These are phyloP conservation scores for Laspeyria flexula DNA, from an alignment of 2,888 invertebrate species.

Conservation along the genomic window DNA sequence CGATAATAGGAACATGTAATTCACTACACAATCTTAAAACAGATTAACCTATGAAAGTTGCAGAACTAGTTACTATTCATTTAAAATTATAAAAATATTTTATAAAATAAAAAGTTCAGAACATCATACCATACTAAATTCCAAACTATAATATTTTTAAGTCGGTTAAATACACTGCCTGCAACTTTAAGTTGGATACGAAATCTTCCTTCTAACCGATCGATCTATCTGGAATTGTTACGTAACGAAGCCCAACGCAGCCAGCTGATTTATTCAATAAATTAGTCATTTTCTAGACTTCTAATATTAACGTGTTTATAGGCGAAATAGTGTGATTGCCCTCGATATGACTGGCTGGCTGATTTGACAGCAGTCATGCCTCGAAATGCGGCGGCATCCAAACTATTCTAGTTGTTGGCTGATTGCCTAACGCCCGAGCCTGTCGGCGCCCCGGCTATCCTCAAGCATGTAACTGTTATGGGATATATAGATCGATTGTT, in stretches of 20 bases:
- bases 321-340: slow-evolving; percentile 51
- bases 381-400: slow-evolving; percentile 54
- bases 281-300: slow-evolving; percentile 32
- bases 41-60: too few relatives aligned
- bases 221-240: slow-evolving; percentile 18
- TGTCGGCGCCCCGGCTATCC: slow-evolving; percentile 49
- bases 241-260: slow-evolving; percentile 12
- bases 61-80: too few relatives aligned
- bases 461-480: slow-evolving; percentile 28
- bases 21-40: too few relatives aligned
- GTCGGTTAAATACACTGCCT: too few relatives aligned
- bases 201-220: too few relatives aligned
- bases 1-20: too few relatives aligned
- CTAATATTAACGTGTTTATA: slow-evolving; percentile 44
- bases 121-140: too few relatives aligned
- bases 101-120: too few relatives aligned
- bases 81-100: too few relatives aligned
- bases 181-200: too few relatives aligned
- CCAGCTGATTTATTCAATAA: slow-evolving; percentile 31
- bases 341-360: slow-evolving; percentile 58
- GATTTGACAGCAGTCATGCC: slow-evolving; percentile 66
- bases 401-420: slow-evolving; percentile 80
- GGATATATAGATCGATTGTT: slow-evolving; percentile 33
- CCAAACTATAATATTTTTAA: too few relatives aligned
- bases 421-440: slow-evolving; percentile 59